These are phyloP conservation scores for Oryzias woworae DNA, from an alignment of 2,113 vertebrate genomes.

Conservation along the genomic window DNA sequence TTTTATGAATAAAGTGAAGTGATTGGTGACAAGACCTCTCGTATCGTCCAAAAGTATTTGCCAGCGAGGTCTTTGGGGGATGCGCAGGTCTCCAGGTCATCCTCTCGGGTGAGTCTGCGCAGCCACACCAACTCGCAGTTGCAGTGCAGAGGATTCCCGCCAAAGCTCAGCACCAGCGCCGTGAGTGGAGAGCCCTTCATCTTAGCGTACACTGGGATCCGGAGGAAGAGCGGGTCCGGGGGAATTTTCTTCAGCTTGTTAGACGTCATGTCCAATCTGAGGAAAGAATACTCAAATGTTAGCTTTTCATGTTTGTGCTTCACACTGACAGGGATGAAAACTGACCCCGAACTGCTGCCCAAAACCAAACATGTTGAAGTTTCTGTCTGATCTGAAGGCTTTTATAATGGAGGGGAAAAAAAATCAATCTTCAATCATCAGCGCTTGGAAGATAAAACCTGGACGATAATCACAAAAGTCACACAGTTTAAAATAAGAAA, in stretches of 20 bases:
- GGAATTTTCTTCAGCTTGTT: constrained; percentile 87
- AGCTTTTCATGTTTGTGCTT: neutral
- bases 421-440: no score
- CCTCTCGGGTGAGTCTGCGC: constrained; percentile 79
- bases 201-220: constrained; percentile 81
- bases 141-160: constrained; percentile 83
- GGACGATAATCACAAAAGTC: no score
- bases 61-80: constrained; percentile 78
- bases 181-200: constrained; percentile 81
- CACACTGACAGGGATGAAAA: neutral
- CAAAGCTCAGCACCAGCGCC: constrained; percentile 80
- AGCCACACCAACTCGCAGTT: constrained; percentile 86
- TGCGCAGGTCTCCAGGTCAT: constrained; percentile 83
- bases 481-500: no score
- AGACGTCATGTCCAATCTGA: constrained; percentile 83
- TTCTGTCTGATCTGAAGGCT: no score
- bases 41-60: constrained; percentile 86
- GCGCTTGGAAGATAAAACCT: no score
- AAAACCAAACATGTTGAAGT: no score
- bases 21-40: constrained; percentile 58
- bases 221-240: constrained; percentile 81
- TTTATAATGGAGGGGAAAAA: no score
- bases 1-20: no score
- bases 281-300: neutral
- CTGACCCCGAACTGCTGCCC: no score